Base-by-base conservation (phyloP, 2,888 invertebrate species). In the Heliconius hortense region DNA sequence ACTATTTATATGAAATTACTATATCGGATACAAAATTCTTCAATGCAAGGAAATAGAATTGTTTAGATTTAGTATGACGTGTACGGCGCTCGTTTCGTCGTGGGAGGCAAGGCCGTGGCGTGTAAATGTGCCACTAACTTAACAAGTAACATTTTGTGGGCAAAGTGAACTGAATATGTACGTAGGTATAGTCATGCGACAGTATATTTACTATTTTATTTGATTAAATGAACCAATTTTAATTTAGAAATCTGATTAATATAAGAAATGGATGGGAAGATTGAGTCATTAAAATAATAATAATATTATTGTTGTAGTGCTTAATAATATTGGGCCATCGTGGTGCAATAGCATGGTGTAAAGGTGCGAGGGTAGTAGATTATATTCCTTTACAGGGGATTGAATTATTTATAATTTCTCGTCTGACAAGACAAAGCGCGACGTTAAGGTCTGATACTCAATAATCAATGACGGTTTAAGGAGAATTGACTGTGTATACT, bases 1-100 rank as follows among this genome's bases (percentile, higher is more conserved):
- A 59, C 4, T 24, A 39, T 43, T 21, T 24, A 18, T 26, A 67
- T 60, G 13, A 26, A 56, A 75, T 67, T 39, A 26, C 56, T 26
- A 66, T 63, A 64, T 64, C 24, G 10, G 31, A 28, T 48, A 69
- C 48, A 62, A 43, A 48, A 48, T 56, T 70, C 67, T 35, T 70
- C 71, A 15, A 71, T 64, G 60, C 77, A 64, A 72, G 70, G 28
- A 73, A 76, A 75, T 78, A 74, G 69, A 75, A 78, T 74, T 75
- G 75, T 77, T 78, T 72, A 72, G 76, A 79, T 79, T 76, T 77
- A 78, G 73, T 60, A 35, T 78, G 74, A 77, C 76, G 78, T 78
- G 73, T 66, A 69, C 31, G 59, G 48, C 28, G 78, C 72, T 74
- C 76, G 77, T 74, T 74, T 60, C 76, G 72, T 56, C 71, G 75